Base-by-base conservation (phyloP, 2,888 invertebrate species). In the Ennomos fuscantarius region DNA sequence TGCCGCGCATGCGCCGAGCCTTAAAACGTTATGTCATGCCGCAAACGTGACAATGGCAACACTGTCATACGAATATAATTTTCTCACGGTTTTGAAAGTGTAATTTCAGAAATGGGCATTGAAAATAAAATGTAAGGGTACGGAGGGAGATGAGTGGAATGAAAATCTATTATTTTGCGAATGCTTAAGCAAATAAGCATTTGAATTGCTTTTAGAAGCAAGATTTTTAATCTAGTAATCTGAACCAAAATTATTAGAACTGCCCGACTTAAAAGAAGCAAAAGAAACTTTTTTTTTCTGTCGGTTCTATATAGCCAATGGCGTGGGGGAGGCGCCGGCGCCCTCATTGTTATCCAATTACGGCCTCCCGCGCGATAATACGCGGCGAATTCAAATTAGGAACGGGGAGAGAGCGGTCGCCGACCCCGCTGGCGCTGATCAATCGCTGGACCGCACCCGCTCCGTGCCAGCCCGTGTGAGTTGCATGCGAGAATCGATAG, bases 291-390 rank as follows among this genome's bases (percentile, higher is more conserved):
- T 65, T 76, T 69, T 65, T 66, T 73, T 68, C 78, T 74, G 80
- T 78, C 80, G 77, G 74, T 24, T 24, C 24, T 6, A 24, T 24
- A 24, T 77, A 73, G 74, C 80, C 76, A 76, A 78, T 74, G 66
- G 72, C 67, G 62, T 68, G 67, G 76, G 87, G 87, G 87, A 80
- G 87, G 87, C 83, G 86, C 82, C 79, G 79, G 79, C 83, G 83
- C 88, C 88, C 86, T 83, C 87, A 89, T 91, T 89, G 90, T 92
- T 90, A 92, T 90, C 92, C 90, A 90, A 91, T 91, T 91, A 91
- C 84, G 84, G 76, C 81, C 84, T 86, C 89, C 89, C 86, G 88
- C 86, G 84, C 85, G 89, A 86, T 89, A 89, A 90, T 89, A 83
- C 85, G 87, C 86, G 84, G 91, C 89, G 89, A 90, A 91, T 91